phyloP scores from a whole-genome alignment of 2,113 vertebrate genomes.

The Pseudonaja textilis region DNA sequence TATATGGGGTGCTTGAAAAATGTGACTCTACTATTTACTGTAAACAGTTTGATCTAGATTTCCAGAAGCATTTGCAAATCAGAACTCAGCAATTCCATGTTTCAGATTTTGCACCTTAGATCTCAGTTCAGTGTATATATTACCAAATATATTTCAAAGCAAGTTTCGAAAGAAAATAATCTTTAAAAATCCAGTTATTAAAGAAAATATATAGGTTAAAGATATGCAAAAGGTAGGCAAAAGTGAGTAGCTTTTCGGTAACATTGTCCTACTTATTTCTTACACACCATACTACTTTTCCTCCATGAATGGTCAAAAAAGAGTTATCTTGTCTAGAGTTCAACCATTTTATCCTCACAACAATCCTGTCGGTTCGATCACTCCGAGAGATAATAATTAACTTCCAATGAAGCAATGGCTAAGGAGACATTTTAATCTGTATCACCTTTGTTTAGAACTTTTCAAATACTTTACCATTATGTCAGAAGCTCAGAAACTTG shows the following conservation, averaged over 20 bases:
- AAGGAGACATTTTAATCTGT: neutral
- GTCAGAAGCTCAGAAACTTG: neutral
- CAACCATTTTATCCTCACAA: neutral
- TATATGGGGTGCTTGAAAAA: neutral
- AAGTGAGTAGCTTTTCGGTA: neutral
- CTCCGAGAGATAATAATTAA: neutral
- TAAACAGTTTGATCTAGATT: neutral
- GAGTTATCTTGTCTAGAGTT: neutral
- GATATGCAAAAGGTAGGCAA: neutral
- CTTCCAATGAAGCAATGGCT: neutral
- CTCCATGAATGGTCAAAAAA: neutral
- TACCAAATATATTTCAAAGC: neutral
- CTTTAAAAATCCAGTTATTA: neutral
- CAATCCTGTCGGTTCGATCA: neutral
- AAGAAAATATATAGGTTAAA: neutral
- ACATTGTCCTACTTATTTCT: neutral
- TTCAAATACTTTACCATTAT: neutral
- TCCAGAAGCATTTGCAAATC: neutral
- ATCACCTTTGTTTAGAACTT: neutral
- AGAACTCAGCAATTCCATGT: neutral
- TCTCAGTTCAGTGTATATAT: neutral
- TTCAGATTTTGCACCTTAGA: neutral
- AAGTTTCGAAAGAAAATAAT: neutral
- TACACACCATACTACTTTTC: neutral
- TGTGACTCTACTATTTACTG: neutral